Base-by-base conservation (phyloP, 2,888 invertebrate genomes). In the Automeris io region DNA sequence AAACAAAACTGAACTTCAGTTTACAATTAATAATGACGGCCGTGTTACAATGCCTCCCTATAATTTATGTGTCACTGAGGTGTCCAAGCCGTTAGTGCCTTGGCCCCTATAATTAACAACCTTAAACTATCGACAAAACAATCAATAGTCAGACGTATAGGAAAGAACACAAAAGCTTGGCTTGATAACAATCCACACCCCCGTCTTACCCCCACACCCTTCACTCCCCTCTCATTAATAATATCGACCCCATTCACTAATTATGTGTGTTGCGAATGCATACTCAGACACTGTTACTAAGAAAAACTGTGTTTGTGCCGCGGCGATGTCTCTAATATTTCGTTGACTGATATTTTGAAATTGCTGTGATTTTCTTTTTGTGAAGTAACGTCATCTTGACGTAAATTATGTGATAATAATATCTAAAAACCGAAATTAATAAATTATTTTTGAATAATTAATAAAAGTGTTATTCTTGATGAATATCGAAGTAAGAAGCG, bases 191-290 rank as follows among this genome's bases (percentile, higher is more conserved):
- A 74, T 77, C 76, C 66, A 57, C 60, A 51, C 61, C 68, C 70
- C 58, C 56, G 56, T 56, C 61, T 59, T 57, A 50, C 59, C 67
- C 55, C 60, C 48, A 43, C 44, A 41, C 48, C 60, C 57, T 61
- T 64, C 65, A 72, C 62, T 65, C 65, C 73, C 74, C 73, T 58
- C 86, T 87, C 87, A 87, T 87, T 86, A 87, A 86, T 85, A 86
- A 78, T 85, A 83, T 83, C 77, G 76, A 79, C 81, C 82, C 71
- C 60, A 70, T 78, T 73, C 77, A 85, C 87, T 87, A 87, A 87
- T 87, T 87, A 86, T 78, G 73, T 80, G 74, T 79, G 82, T 80
- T 81, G 83, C 85, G 80, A 86, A 87, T 86, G 86, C 83, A 83
- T 66, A 61, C 63, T 53, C 51, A 47, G 48, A 33, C 35, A 40